Percentiles rank a stretch among this genome's conserved stretches.
Conservation (phyloP, 2,888 invertebrate genomes). For the Netelia fuscicornis region DNA sequence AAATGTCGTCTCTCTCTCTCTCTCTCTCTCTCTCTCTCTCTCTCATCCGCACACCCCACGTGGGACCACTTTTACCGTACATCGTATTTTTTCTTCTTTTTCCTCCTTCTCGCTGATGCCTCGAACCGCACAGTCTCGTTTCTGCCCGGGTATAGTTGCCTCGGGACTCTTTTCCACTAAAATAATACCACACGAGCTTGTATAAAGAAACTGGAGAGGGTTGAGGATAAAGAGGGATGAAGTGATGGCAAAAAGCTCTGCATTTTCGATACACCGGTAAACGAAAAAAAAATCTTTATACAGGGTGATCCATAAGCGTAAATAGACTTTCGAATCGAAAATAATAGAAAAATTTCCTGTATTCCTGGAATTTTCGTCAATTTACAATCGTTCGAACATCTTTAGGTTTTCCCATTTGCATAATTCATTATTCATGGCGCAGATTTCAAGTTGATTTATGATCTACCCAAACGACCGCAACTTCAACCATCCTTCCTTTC, state of each 20-base stretch:
- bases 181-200: conserved; percentile 32
- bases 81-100: conserved; percentile 54
- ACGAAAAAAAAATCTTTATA: conserved; percentile 29
- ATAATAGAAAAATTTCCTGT: background rate
- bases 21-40: conserved; percentile 17
- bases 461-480: no score
- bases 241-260: conserved; percentile 1
- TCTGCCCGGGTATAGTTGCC: conserved; percentile 30
- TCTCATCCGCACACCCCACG: conserved; percentile 49
- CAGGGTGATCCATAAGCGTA: conserved; percentile 15
- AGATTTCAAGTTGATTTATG: no score
- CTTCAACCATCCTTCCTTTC: no score
- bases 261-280: conserved; percentile 15
- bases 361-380: no score
- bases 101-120: conserved; percentile 40
- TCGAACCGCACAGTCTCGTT: conserved; percentile 18
- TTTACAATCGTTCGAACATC: no score
- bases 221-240: conserved; percentile 6
- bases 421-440: no score
- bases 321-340: conserved; percentile 17
- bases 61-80: conserved; percentile 65
- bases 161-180: conserved; percentile 45
- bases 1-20: conserved; percentile 11
- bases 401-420: no score
- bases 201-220: conserved; percentile 17